Conservation (phyloP, 2,113 vertebrate species). For the Marmota flaviventris region DNA sequence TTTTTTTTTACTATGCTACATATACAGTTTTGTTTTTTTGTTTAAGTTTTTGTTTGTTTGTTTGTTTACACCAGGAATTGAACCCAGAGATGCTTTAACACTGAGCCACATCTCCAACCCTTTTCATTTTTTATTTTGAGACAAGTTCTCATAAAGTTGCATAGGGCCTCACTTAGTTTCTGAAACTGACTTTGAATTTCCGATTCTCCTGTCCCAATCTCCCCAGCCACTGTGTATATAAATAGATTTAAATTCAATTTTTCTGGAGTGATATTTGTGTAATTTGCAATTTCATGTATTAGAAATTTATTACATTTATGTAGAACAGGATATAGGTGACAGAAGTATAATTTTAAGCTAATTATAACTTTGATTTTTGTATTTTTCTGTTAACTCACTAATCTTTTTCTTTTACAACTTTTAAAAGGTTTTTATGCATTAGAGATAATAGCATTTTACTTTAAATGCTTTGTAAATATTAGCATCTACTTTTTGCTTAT, state of each 20-base stretch:
- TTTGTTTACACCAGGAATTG: too few relatives aligned
- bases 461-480: not conserved
- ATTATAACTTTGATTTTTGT: not conserved
- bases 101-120: too few relatives aligned
- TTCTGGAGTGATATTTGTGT: not conserved
- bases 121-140: too few relatives aligned
- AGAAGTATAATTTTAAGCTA: not conserved
- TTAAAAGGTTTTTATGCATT: not conserved
- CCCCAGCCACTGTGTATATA: too few relatives aligned
- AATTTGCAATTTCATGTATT: not conserved
- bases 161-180: too few relatives aligned
- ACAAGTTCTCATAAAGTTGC: too few relatives aligned
- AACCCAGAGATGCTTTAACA: too few relatives aligned
- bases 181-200: too few relatives aligned
- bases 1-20: not conserved
- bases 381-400: not conserved
- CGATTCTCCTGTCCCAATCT: too few relatives aligned
- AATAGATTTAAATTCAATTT: not conserved
- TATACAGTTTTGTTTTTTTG: too few relatives aligned
- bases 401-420: not conserved
- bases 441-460: not conserved
- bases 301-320: not conserved
- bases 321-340: not conserved
- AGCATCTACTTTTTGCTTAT: not conserved
- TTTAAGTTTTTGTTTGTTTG: too few relatives aligned